A percentile compares a stretch with the other conserved stretches of the same genome.
Conservation (phyloP, 2,888 invertebrate genomes). For the Metallyticus violacea region DNA sequence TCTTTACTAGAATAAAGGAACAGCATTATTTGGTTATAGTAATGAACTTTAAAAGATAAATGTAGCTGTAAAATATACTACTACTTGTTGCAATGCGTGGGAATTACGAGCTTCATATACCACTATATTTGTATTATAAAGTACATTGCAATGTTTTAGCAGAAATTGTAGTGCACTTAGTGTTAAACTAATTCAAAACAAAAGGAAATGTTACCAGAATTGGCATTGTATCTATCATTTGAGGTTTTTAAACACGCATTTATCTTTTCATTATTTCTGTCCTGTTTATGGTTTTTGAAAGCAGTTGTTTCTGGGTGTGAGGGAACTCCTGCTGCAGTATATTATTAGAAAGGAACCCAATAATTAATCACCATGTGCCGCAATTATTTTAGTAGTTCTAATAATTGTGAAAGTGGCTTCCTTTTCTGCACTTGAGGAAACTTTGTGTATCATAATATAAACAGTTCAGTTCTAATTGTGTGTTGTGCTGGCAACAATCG, state of each 20-base stretch:
- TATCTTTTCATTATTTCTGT: neutral
- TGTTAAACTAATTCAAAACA: neutral
- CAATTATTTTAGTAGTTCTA: neutral
- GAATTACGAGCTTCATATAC: neutral
- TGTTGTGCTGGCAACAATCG: neutral
- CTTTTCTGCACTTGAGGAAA: neutral
- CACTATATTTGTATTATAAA: neutral
- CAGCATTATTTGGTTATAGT: neutral
- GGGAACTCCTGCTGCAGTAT: neutral
- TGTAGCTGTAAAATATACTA: neutral
- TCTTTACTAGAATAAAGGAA: neutral
- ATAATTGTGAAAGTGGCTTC: neutral
- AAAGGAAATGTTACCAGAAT: neutral
- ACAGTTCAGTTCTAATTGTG: neutral
- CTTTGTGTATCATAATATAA: neutral
- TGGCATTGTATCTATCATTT: neutral
- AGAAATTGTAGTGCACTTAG: constrained; percentile 10
- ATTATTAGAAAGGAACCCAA: neutral
- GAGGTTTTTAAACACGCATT: neutral
- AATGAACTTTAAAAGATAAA: neutral
- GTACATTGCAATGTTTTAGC: constrained; percentile 1
- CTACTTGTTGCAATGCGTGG: constrained; percentile 9
- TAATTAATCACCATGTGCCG: neutral
- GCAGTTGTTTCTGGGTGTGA: neutral
- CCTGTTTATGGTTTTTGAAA: neutral